phyloP scores from a whole-genome alignment of 2,797 vertebrate species.

The Acestrorhynchus altus region DNA sequence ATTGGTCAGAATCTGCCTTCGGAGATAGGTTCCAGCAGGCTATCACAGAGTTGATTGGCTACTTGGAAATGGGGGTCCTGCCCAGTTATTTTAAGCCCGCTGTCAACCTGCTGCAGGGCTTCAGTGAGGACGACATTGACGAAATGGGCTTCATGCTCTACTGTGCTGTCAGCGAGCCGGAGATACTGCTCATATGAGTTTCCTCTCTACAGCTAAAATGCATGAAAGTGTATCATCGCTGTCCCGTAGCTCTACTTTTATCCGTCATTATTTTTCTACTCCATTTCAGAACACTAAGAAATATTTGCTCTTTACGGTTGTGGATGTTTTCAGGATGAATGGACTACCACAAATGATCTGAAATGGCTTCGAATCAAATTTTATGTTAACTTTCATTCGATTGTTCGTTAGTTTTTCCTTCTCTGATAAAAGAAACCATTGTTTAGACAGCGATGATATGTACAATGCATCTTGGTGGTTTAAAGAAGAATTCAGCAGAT shows the following conservation, averaged over 20 bases:
- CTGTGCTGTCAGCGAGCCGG: slow-evolving; percentile 83
- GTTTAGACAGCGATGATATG: background rate
- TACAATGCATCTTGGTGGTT: background rate
- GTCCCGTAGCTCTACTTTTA: background rate
- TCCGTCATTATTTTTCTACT: background rate
- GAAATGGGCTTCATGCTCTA: slow-evolving; percentile 91
- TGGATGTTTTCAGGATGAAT: too few species aligned
- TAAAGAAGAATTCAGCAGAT: too few species aligned
- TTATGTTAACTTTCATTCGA: background rate
- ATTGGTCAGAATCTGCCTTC: slow-evolving; percentile 85
- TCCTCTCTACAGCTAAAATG: slow-evolving; percentile 11
- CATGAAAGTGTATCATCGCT: background rate
- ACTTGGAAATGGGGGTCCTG: slow-evolving; percentile 84
- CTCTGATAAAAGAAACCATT: too few species aligned
- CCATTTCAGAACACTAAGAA: too few species aligned
- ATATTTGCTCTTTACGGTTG: too few species aligned
- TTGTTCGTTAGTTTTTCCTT: too few species aligned
- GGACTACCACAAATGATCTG: too few species aligned
- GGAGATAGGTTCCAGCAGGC: slow-evolving; percentile 86
- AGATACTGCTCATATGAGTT: slow-evolving; percentile 77
- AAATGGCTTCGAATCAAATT: background rate
- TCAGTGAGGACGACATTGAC: slow-evolving; percentile 88
- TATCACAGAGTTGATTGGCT: slow-evolving; percentile 85
- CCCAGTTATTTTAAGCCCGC: slow-evolving; percentile 88
- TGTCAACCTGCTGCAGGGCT: slow-evolving; percentile 84